These are phyloP conservation scores for Poecilia velifera DNA, from an alignment of 2,797 vertebrate genomes.

Conservation along the genomic window DNA sequence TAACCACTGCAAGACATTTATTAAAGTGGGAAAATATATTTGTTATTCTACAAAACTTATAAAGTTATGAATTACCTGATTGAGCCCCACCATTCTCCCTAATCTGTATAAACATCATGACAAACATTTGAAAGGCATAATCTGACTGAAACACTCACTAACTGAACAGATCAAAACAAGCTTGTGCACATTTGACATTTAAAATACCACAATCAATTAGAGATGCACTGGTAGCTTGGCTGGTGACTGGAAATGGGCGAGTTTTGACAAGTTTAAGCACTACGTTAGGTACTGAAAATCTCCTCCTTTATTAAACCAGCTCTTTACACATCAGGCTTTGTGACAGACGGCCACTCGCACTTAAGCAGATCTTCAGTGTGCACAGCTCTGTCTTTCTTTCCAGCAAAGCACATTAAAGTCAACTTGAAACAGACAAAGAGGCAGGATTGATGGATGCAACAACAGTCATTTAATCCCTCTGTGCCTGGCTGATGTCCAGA, in stretches of 20 bases:
- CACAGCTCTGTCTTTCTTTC: neutral
- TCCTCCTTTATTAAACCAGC: neutral
- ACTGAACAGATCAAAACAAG: neutral
- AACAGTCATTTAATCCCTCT: conserved; percentile 3
- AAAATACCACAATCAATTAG: neutral
- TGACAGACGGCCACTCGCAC: neutral
- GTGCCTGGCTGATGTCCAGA: neutral
- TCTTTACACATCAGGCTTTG: neutral
- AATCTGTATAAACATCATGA: neutral
- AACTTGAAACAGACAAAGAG: conserved; percentile 1
- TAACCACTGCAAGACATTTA: neutral
- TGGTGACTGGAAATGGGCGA: neutral
- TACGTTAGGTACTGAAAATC: neutral
- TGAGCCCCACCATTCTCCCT: neutral
- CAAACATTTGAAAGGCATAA: neutral
- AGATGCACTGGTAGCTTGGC: neutral
- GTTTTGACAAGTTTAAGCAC: neutral
- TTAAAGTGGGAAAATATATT: neutral
- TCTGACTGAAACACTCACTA: neutral
- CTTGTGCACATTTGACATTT: neutral
- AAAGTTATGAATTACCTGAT: neutral
- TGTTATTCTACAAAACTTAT: neutral
- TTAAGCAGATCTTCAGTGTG: neutral
- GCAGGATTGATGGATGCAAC: neutral
- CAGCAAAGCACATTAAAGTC: conserved; percentile 9